These are phyloP conservation scores for Sebastiscus tertius DNA, from an alignment of 2,797 vertebrate species.

Conservation along the genomic window DNA sequence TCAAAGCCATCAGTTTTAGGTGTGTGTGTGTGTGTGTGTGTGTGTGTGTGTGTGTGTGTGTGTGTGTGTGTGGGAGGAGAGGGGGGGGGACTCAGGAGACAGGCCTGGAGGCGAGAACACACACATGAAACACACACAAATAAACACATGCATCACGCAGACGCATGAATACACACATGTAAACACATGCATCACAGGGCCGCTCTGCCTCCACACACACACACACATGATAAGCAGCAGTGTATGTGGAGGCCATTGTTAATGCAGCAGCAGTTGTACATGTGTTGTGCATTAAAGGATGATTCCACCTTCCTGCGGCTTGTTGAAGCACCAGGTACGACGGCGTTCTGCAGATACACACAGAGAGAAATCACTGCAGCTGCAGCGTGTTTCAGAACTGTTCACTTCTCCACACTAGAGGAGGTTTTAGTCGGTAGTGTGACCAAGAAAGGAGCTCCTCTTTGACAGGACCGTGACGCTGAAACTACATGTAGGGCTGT, in stretches of 20 bases:
- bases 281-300: slow-evolving; percentile 49
- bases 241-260: slow-evolving; percentile 42
- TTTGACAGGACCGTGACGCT: too few relatives aligned
- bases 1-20: slow-evolving; percentile 93
- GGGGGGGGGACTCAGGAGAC: slow-evolving; percentile 87
- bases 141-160: slow-evolving; percentile 38
- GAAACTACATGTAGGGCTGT: too few relatives aligned
- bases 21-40: slow-evolving; percentile 81
- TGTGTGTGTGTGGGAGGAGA: slow-evolving; percentile 66
- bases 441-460: too few relatives aligned
- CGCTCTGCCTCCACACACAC: slow-evolving; percentile 17
- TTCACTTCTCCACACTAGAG: too few relatives aligned
- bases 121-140: slow-evolving; percentile 40
- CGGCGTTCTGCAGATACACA: background rate
- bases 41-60: too few relatives aligned
- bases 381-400: background rate
- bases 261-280: slow-evolving; percentile 29
- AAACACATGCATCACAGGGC: slow-evolving; percentile 59
- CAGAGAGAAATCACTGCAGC: background rate
- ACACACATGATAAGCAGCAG: slow-evolving; percentile 22
- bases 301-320: slow-evolving; percentile 2
- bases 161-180: slow-evolving; percentile 46
- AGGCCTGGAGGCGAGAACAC: slow-evolving; percentile 85
- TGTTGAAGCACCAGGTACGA: slow-evolving; percentile 25
- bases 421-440: too few relatives aligned